phyloP scores from a whole-genome alignment of 2,113 vertebrate genomes.

The Osmerus mordax region DNA sequence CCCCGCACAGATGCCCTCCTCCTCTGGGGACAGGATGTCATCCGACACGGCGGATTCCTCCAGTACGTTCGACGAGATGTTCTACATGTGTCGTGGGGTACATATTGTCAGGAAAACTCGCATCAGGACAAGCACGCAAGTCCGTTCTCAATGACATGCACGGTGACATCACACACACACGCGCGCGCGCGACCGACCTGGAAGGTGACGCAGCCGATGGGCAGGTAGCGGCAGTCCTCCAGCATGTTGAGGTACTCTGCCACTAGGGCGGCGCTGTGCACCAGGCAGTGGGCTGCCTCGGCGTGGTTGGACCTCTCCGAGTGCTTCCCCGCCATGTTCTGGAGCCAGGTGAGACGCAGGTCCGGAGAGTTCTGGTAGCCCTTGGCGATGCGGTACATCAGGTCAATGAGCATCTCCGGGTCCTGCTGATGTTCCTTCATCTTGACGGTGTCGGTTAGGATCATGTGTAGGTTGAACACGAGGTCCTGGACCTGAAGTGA shows the following conservation, averaged over 20 bases:
- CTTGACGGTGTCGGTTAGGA: slow-evolving; percentile 90
- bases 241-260: slow-evolving; percentile 91
- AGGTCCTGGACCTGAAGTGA: slow-evolving; percentile 84
- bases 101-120: neutral
- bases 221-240: slow-evolving; percentile 86
- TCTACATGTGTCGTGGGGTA: slow-evolving; percentile 56
- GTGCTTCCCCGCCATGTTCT: slow-evolving; percentile 92
- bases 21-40: slow-evolving; percentile 86
- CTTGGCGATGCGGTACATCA: slow-evolving; percentile 95
- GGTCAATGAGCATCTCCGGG: slow-evolving; percentile 90
- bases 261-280: slow-evolving; percentile 86
- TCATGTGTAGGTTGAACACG: slow-evolving; percentile 94
- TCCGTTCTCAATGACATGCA: neutral
- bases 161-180: neutral
- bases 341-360: slow-evolving; percentile 86
- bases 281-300: slow-evolving; percentile 87
- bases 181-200: slow-evolving; percentile 69
- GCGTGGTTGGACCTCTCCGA: slow-evolving; percentile 84
- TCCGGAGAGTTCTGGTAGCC: slow-evolving; percentile 92
- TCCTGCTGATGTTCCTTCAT: slow-evolving; percentile 94
- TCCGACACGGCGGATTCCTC: slow-evolving; percentile 91
- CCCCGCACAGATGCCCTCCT: slow-evolving; percentile 90
- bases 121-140: neutral
- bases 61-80: slow-evolving; percentile 85
- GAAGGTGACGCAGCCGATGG: slow-evolving; percentile 89